Base-by-base conservation (phyloP, 2,797 vertebrate genomes). In the Xenentodon cancila region DNA sequence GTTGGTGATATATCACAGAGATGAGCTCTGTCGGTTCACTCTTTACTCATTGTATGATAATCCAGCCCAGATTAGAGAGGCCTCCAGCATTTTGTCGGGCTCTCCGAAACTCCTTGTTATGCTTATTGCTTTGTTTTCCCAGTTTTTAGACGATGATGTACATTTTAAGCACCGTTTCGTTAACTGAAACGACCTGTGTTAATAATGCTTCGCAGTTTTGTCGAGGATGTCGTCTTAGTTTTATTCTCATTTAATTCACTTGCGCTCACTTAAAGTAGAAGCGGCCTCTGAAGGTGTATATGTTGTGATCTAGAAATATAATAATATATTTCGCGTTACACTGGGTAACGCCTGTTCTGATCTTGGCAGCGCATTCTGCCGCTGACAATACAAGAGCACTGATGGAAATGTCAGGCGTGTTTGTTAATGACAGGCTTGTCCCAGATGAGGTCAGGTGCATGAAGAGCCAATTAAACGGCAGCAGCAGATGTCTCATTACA, bases 21-120 rank as follows among this genome's bases (percentile, higher is more conserved):
- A 87, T 83, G 80, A 87, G 86, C 75, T 66, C 59, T 74, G 76
- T 81, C 75, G 73, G 71, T 89, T 86, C 82, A 85, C 77, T 62
- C 51, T 79, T 77, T 74, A 57, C 69, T 73, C 63, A 67, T 73
- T 79, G 73, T 69, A 77, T 51, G 64, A 83, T 81, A 53, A 83
- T 74, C 66, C 66, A 58, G 64, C 45, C 44, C 56, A 72, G 60
- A 78, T 83, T 77, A 78, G 55, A 77, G 73, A 72, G 61, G 25
- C 27, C 13, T 68, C 55, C 25, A 60, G 47, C 20, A 73, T 68
- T 70, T 49, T 52, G n/a, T 59, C 46, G 20, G 71, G 66, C 60
- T 60, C 43, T 59, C 19, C 34, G 11, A 68, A 64, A 64, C n/a
- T 58, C 17, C 42, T n/a, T 45, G 18, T 58, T 9, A 18, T 18